phyloP scores from a whole-genome alignment of 1,140 invertebrate species.

The Batillaria attramentaria region DNA sequence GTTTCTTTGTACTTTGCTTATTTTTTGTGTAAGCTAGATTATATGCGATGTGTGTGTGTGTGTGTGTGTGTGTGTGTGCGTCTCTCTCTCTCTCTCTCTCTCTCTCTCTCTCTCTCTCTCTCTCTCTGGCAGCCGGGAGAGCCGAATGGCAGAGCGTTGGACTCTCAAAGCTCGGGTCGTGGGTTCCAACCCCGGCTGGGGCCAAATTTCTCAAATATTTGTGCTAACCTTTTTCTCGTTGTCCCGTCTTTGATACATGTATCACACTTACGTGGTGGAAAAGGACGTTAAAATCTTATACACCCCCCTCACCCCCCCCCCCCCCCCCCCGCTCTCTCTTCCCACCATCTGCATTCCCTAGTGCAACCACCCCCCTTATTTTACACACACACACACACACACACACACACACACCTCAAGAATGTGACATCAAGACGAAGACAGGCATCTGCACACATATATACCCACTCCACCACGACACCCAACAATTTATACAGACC shows the following conservation, averaged over 20 bases:
- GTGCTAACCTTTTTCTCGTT: background rate
- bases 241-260: background rate
- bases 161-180: too few relatives aligned
- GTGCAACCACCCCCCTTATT: too few relatives aligned
- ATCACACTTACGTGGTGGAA: background rate
- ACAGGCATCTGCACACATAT: too few relatives aligned
- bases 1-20: background rate
- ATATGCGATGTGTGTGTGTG: background rate
- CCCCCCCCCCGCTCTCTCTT: background rate
- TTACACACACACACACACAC: too few relatives aligned
- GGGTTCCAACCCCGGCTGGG: background rate
- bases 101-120: background rate
- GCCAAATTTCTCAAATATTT: background rate
- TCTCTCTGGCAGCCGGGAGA: background rate
- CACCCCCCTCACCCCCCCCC: too few relatives aligned
- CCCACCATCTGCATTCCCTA: background rate
- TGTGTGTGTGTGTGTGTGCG: background rate
- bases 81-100: background rate
- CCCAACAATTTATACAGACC: too few relatives aligned
- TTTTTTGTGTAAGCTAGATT: background rate
- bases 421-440: too few relatives aligned
- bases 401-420: too few relatives aligned
- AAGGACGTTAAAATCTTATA: background rate
- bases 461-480: too few relatives aligned
- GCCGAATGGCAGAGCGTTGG: background rate